Evolutionary conservation across 2,113 vertebrate genomes (phyloP), one percentile per base, ranked within the genome.

Genomic region (Dasyornis broadbenti): DNA sequence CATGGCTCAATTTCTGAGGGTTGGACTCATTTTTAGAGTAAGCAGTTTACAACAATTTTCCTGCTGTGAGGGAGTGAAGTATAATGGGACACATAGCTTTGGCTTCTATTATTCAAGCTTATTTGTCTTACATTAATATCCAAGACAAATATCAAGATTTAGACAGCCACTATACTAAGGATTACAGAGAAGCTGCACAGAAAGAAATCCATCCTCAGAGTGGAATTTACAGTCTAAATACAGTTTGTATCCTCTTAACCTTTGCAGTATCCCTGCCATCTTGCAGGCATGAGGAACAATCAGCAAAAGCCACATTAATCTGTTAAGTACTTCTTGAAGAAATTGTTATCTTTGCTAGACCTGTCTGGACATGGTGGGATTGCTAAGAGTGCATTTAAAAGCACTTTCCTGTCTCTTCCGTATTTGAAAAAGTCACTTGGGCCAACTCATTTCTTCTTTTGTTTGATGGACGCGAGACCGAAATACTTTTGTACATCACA

Each of bases 391-490:
- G 9, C 9, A 21, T 21, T 63, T 39, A 53, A 68, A 77, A 64
- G 19, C 6, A 17, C 7, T 82, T 65, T 69, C 6, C 31, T 64
- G 17, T 31, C 42, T 33, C 5, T 54, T 60, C 15, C 20, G 11
- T 33, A 19, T 42, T 70, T 39, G 37, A 70, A 37, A 50, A 49
- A 37, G 52, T 31, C 39, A 75, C 56, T 56, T 37, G 16, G 37
- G 37, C 21, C 53, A 49, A 19, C 9, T 27, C 0, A 63, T 80
- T 61, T 71, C 27, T 37, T 75, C 47, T 71, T 83, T n/a, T 28
- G 17, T 57, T 89, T 71, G 30, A 70, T 39, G 37, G 47, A 61
- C 66, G 22, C 3, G 7, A 71, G 27, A 57, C n/a, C 0, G 0
- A 71, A 90, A 71, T 71, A 52, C 26, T 65, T 82, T 24, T 17